phyloP scores from a whole-genome alignment of 2,888 invertebrate genomes.

The Drosophila neonasuta region DNA sequence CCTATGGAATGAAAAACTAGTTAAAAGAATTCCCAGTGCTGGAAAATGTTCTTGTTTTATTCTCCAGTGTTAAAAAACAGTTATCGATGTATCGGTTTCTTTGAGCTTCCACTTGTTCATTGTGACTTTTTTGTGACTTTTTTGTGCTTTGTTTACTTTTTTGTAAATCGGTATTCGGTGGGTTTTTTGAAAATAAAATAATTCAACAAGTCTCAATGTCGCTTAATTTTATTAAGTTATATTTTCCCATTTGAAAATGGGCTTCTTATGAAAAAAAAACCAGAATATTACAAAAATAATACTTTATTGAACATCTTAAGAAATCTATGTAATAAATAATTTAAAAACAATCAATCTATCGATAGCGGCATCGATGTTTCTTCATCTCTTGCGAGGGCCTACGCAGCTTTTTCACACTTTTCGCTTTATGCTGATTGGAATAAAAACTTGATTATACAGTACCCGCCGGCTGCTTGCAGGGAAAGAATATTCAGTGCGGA shows the following conservation, averaged over 20 bases:
- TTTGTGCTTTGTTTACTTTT: no score
- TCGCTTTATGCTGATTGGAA: conserved; percentile 21
- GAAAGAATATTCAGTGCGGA: conserved; percentile 26
- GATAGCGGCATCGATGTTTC: not conserved
- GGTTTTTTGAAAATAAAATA: no score
- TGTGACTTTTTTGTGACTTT: not conserved
- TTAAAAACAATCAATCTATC: not conserved
- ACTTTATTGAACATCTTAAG: no score
- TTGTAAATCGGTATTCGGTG: no score
- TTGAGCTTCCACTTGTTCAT: conserved; percentile 40
- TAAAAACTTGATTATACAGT: conserved; percentile 34
- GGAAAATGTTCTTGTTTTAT: conserved; percentile 49
- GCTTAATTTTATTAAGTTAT: conserved; percentile 9
- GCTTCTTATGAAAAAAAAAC: no score
- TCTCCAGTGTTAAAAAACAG: conserved; percentile 20
- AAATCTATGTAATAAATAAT: no score
- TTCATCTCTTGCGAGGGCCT: not conserved
- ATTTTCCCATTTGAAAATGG: not conserved
- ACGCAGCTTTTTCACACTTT: conserved; percentile 29
- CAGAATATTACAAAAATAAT: no score
- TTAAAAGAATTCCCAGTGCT: conserved; percentile 51
- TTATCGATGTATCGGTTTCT: conserved; percentile 17
- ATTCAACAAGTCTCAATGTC: no score
- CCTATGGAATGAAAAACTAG: conserved; percentile 35
- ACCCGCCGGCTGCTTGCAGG: conserved; percentile 42